These are phyloP conservation scores for Meghimatium bilineatum DNA, from an alignment of 2,888 invertebrate genomes.

Conservation along the genomic window DNA sequence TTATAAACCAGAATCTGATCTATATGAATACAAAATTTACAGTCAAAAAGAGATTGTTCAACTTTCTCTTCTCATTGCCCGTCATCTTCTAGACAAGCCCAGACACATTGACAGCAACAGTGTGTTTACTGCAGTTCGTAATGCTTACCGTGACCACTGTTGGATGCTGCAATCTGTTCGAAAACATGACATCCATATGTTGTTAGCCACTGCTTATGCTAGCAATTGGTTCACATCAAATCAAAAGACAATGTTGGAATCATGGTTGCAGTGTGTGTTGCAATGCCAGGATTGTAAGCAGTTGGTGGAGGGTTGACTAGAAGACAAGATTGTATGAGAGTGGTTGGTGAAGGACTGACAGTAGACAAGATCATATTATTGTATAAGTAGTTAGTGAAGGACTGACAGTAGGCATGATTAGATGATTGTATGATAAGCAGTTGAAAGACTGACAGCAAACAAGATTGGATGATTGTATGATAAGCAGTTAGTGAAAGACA, in stretches of 20 bases:
- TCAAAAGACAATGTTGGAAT: constrained; percentile 64
- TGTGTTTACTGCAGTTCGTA: constrained; percentile 66
- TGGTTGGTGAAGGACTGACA: too few relatives aligned
- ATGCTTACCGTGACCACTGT: constrained; percentile 46
- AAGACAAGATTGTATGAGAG: too few relatives aligned
- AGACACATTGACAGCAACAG: constrained; percentile 65
- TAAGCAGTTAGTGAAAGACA: too few relatives aligned
- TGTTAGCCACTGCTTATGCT: constrained; percentile 73
- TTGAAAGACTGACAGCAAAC: too few relatives aligned
- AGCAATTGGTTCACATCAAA: constrained; percentile 72
- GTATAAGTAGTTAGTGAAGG: too few relatives aligned
- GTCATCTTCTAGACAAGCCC: constrained; percentile 67
- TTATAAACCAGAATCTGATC: neutral
- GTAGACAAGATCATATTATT: too few relatives aligned
- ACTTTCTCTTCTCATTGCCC: constrained; percentile 67
- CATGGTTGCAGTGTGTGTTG: constrained; percentile 65
- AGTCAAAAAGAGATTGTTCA: constrained; percentile 68
- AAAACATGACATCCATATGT: constrained; percentile 73
- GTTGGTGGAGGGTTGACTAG: constrained; percentile 14
- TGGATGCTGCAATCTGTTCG: constrained; percentile 24
- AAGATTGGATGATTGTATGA: too few relatives aligned
- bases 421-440: too few relatives aligned
- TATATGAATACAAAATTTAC: constrained; percentile 64
- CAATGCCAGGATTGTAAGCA: constrained; percentile 12
- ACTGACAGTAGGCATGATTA: too few relatives aligned